Base-by-base conservation (phyloP, 1,140 invertebrate genomes). In the Aporrectodea caliginosa region DNA sequence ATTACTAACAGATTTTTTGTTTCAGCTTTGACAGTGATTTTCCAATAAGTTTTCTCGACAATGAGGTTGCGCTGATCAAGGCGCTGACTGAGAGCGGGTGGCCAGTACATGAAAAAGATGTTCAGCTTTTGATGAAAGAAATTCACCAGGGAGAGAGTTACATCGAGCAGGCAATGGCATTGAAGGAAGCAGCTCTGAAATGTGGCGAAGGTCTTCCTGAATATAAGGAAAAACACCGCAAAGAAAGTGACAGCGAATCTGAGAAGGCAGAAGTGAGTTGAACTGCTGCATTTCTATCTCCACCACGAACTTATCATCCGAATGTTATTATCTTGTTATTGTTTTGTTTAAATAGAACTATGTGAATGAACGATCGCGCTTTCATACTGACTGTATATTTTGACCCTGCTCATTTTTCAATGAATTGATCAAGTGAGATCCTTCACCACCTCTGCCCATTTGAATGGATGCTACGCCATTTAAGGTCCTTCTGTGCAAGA, bases 21-120 rank as follows among this genome's bases (percentile, higher is more conserved):
- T 79, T 14, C 78, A 85, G 84, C 74, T 83, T 83, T 78, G 82
- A 69, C 1, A 80, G 72, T 16, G 75, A 79, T 12, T 78, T 43
- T 12, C 82, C 83, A 16, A 81, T 85, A 27, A 81, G 82, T 14
- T 85, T 85, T 78, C 32, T 75, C 6, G 83, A 85, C 6, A 84
- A 86, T 75, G 82, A 82, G 31, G 34, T 73, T 33, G 78, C 80
- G 69, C 73, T 85, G 22, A 76, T 83, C 33, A 75, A 82, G 69
- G 80, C 81, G 29, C 75, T 87, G 34, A 82, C 82, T 16, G 78
- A 83, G 35, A 82, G 78, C 88, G 89, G 88, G 92, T 94, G 78
- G 93, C 93, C 82, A 92, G 88, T 29, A 91, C 92, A 58, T 91
- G 92, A 16, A 90, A 90, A 34, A 93, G 88, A 69, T 92, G 85